Percentiles rank a stretch among this genome's conserved stretches.
These are phyloP conservation scores for Poecilia wingei DNA, from an alignment of 2,797 vertebrate genomes.

Conservation along the genomic window DNA sequence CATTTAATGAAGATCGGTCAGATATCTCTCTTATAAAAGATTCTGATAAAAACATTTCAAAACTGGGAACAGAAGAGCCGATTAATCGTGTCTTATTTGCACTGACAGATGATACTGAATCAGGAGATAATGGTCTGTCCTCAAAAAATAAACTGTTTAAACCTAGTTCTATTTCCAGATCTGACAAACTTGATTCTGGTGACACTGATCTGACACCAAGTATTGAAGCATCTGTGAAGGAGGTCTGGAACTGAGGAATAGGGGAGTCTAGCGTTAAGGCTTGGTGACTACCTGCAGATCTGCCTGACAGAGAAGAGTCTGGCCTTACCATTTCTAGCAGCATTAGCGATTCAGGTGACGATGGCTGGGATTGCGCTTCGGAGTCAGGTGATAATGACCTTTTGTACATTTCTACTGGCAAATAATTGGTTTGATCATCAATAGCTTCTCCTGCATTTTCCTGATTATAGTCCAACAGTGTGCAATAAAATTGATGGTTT, in stretches of 20 bases:
- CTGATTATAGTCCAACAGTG: conserved; percentile 14
- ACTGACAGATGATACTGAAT: conserved; percentile 49
- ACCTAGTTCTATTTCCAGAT: conserved; percentile 40
- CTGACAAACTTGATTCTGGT: conserved; percentile 51
- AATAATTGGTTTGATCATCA: conserved; percentile 5
- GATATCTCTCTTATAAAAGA: conserved; percentile 3
- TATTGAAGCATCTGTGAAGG: conserved; percentile 1
- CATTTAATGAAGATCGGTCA: conserved; percentile 34
- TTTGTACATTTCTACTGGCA: conserved; percentile 14
- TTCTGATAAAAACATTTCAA: conserved; percentile 44
- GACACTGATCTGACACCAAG: conserved; percentile 48
- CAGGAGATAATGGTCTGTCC: conserved; percentile 47
- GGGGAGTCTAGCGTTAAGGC: conserved; percentile 62
- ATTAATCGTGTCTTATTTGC: conserved; percentile 46
- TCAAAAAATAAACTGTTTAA: conserved; percentile 24
- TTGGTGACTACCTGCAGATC: conserved; percentile 39
- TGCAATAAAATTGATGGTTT: conserved; percentile 19
- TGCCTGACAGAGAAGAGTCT: conserved; percentile 49
- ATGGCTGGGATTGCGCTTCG: conserved; percentile 40
- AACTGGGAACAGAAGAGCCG: conserved; percentile 70
- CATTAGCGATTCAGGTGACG: conserved; percentile 33
- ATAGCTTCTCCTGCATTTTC: background rate
- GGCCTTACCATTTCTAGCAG: conserved; percentile 17
- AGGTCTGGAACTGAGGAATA: conserved; percentile 35
- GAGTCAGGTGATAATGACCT: conserved; percentile 51